Evolutionary conservation across 2,113 vertebrate genomes (phyloP), one percentile per base, ranked within the genome.

Genomic region (Sorex fumeus): DNA sequence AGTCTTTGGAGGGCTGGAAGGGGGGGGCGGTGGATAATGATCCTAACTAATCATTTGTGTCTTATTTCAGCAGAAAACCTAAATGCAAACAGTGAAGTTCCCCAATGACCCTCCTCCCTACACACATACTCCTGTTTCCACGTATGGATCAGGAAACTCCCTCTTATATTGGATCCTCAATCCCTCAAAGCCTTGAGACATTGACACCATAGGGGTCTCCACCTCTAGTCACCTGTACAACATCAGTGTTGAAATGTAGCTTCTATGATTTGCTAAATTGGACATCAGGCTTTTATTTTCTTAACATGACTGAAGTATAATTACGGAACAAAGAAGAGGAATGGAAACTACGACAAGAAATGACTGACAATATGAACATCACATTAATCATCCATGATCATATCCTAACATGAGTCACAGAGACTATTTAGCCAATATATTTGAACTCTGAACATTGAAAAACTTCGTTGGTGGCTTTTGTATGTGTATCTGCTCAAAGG

Each of bases 401-500:
- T 2, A 34, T 30, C 57, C 45, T 81, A 91, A 85, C 2, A 16
- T 85, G 76, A 93, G 28, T 88, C 13, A 40, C 36, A 85, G 2
- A 28, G 25, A 83, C 70, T 66, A 69, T 75, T 90, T 75, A 64
- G 72, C 21, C 21, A 50, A 90, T 36, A 71, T 69, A 47, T 19
- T 81, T 94, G 60, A 62, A 81, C 43, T 8, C 6, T 91, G 50
- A 80, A 57, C 19, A 83, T 43, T 71, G n/a, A 25, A 47, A 72
- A 53, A 90, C 89, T 77, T 25, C 23, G 80, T 45, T 70, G 43
- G 11, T 92, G n/a, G 23, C 75, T 95, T 95, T 94, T 92, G 77
- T 69, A 88, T 66, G 45, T 88, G n/a, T 87, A 91, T 78, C 95
- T 94, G 88, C n/a, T 87, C 64, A 77, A 96, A 96, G 91, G 91